phyloP scores from a whole-genome alignment of 2,888 invertebrate genomes.

The Chrysotoxum bicinctum region DNA sequence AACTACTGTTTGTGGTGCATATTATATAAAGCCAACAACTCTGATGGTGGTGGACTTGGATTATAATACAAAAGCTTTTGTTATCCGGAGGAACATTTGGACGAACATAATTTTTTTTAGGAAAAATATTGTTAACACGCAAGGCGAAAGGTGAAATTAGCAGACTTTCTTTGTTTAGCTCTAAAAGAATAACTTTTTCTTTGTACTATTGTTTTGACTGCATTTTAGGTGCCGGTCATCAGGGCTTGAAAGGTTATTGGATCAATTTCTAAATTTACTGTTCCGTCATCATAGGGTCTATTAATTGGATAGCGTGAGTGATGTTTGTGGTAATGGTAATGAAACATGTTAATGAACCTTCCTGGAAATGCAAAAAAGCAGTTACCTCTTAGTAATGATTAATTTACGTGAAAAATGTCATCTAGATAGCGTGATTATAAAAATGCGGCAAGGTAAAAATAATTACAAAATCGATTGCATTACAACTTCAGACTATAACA shows the following conservation, averaged over 20 bases:
- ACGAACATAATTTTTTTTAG: neutral
- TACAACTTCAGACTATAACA: neutral
- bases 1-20: neutral
- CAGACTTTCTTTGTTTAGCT: constrained; percentile 15
- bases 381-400: neutral
- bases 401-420: constrained; percentile 16
- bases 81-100: neutral
- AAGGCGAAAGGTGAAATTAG: constrained; percentile 23
- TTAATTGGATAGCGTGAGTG: neutral
- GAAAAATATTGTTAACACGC: constrained; percentile 7
- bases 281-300: neutral
- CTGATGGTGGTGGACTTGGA: neutral
- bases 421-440: neutral
- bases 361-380: neutral
- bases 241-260: constrained; percentile 1
- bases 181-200: neutral
- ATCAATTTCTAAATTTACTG: neutral
- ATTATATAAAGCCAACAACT: neutral
- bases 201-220: neutral
- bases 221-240: neutral
- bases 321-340: neutral
- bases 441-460: neutral
- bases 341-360: constrained; percentile 1
- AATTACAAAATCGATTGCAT: constrained; percentile 13
- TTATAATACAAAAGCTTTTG: constrained; percentile 1